These are phyloP conservation scores for Centruroides vittatus DNA, from an alignment of 1,140 invertebrate species.

Conservation along the genomic window DNA sequence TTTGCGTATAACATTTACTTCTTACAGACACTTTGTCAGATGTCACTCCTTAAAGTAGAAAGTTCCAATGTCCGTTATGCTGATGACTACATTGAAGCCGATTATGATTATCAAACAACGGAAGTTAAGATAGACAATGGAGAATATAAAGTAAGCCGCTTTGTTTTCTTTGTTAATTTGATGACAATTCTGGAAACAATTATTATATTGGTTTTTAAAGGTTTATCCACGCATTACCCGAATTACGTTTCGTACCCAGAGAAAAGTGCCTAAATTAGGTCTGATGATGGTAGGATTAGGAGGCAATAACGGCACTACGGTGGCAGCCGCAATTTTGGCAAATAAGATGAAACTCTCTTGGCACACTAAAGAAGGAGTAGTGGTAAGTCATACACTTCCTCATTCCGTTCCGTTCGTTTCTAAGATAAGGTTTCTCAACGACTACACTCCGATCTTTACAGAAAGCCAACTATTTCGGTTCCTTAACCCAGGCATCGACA, in stretches of 20 bases:
- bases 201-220: neutral
- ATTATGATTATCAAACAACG: conserved; percentile 61
- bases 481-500: conserved; percentile 77
- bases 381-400: conserved; percentile 2
- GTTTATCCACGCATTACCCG: conserved; percentile 24
- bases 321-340: conserved; percentile 82
- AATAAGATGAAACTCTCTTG: conserved; percentile 66
- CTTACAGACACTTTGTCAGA: no score
- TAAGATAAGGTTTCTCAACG: neutral
- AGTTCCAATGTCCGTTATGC: conserved; percentile 59
- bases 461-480: conserved; percentile 78
- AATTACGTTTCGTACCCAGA: conserved; percentile 38
- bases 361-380: conserved; percentile 58
- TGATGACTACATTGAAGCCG: conserved; percentile 53
- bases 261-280: conserved; percentile 57
- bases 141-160: conserved; percentile 39
- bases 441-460: conserved; percentile 26
- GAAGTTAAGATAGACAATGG: conserved; percentile 41
- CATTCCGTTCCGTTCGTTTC: no score
- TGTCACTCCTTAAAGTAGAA: conserved; percentile 25
- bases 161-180: neutral
- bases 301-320: conserved; percentile 86
- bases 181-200: no score
- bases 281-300: conserved; percentile 93
- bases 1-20: no score